phyloP scores from a whole-genome alignment of 2,113 vertebrate genomes.

The Amazona vittata region DNA sequence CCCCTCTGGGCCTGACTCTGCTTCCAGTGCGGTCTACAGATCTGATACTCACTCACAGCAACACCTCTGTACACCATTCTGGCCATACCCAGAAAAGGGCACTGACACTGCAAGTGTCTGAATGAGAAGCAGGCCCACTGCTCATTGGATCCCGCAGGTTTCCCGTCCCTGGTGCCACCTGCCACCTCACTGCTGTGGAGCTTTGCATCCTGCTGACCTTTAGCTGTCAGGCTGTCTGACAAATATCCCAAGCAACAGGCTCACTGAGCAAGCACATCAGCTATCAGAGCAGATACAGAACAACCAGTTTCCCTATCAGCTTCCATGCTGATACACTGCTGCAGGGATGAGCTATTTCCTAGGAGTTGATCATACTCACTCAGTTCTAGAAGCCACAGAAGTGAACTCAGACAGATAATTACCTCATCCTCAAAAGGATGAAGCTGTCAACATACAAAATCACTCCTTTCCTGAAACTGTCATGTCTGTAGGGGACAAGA shows the following conservation, averaged over 20 bases:
- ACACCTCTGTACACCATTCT: rapidly evolving
- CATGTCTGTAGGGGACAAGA: neutral
- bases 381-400: neutral
- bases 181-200: neutral
- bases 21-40: no score
- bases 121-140: neutral
- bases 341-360: neutral
- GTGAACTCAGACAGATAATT: conserved; percentile 62
- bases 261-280: conserved; percentile 23
- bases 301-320: neutral
- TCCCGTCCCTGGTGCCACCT: neutral
- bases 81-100: neutral
- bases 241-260: neutral
- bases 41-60: neutral
- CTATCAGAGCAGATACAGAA: neutral
- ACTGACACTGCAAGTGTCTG: rapidly evolving
- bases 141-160: neutral
- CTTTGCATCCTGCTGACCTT: neutral
- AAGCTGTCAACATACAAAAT: conserved; percentile 31
- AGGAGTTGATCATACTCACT: neutral
- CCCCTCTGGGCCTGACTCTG: neutral
- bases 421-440: conserved; percentile 53
- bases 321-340: neutral
- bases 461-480: conserved; percentile 6
- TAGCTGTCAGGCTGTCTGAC: neutral